Base-by-base conservation (phyloP, 2,113 vertebrate genomes). In the Nesogale talazaci region DNA sequence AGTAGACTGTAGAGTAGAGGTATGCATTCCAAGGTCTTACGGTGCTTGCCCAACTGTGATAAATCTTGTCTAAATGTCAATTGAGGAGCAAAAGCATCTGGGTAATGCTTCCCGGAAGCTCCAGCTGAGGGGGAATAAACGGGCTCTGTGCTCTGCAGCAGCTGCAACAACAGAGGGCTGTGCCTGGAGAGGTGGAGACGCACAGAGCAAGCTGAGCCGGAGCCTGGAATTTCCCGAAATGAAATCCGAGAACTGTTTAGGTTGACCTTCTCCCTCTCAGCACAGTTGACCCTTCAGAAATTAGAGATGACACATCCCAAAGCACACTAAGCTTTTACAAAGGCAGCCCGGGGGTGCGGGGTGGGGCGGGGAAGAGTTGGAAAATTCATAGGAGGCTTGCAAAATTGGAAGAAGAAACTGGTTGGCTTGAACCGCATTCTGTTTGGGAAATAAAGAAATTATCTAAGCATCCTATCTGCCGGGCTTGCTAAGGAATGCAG, bases 91-190 rank as follows among this genome's bases (percentile, higher is more conserved):
- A 91, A 14, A 67, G 93, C 95, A 93, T 90, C 97, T 88, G 94
- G 90, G 93, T 94, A 97, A 95, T 76, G 25, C 94, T 92, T 92
- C 93, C 82, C 97, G 96, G 96, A 97, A 97, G 94, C 95, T 97
- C 83, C 97, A 96, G 95, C 95, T 97, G 96, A 96, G 90, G 97
- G 95, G 61, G 95, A 95, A 94, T 81, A 90, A 90, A 98, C 94
- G 94, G 90, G 79, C 92, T 97, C 96, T 95, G 74, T 74, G 20
- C 80, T 96, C 96, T 92, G 89, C 91, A 97, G 82, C 97, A 98
- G 97, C 98, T 98, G 97, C 96, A 97, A 96, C 94, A 98, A 97
- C 96, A 97, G 94, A 96, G 63, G 94, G 61, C 94, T 72, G 83
- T 83, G 76, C 59, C 96, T 93, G 72, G 63, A 23, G 91, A 36